These are phyloP conservation scores for Apostichopus leukothele DNA, from an alignment of 53 echinoderm and acorn worm genomes.

Conservation along the genomic window DNA sequence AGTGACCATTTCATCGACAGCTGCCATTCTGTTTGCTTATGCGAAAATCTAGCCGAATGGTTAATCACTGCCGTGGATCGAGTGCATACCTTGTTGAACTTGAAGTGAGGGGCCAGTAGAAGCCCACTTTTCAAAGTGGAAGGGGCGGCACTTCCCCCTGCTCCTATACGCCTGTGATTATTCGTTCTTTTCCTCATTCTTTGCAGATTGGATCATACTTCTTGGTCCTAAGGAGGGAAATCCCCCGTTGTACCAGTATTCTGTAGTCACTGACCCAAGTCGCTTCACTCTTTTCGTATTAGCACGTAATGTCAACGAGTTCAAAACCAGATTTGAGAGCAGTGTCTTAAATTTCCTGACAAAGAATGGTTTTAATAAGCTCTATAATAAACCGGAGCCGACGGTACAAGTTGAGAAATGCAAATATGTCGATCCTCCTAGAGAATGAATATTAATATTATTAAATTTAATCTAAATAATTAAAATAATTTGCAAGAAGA, in stretches of 20 bases:
- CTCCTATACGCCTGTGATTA: too few species aligned
- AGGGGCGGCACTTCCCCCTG: too few species aligned
- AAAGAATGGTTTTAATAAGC: conserved; percentile 53
- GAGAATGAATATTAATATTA: neutral
- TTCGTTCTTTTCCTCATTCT: too few species aligned
- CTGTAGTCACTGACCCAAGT: conserved; percentile 64
- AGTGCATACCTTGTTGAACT: too few species aligned
- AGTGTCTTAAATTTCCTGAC: conserved; percentile 56
- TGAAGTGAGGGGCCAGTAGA: too few species aligned
- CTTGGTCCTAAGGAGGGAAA: conserved; percentile 58
- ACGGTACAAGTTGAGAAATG: conserved; percentile 62
- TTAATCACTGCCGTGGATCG: too few species aligned
- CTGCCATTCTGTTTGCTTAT: too few species aligned
- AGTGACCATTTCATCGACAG: too few species aligned
- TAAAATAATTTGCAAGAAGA: too few species aligned
- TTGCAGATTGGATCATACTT: conserved; percentile 67
- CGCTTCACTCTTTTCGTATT: conserved; percentile 66
- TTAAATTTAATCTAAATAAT: too few species aligned
- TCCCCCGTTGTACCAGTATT: conserved; percentile 62
- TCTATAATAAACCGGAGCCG: conserved; percentile 60
- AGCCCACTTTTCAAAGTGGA: too few species aligned
- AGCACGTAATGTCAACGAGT: conserved; percentile 58
- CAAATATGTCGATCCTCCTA: conserved; percentile 50
- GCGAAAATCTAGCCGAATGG: too few species aligned
- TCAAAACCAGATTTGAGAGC: conserved; percentile 52